Base-by-base conservation (phyloP, 2,888 invertebrate species). In the Heteromurus nitidus region DNA sequence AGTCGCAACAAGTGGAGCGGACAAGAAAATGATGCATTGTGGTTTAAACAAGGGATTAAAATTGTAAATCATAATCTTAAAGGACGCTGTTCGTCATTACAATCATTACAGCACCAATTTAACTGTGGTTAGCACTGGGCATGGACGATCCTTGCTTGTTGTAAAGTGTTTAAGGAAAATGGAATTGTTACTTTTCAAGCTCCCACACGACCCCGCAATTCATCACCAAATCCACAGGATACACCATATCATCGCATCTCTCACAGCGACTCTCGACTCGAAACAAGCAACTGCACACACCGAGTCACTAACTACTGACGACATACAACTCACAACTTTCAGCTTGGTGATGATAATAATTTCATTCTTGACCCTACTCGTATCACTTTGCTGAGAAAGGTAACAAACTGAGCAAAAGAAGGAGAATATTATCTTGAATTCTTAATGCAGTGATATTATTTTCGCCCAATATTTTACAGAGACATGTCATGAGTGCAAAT, bases 111-210 rank as follows among this genome's bases (percentile, higher is more conserved):
- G 62, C 62, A 62, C 60, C 80, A 72, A 70, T 31, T 28, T 53
- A 44, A 47, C 58, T 9, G 16, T 13, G 31, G 67, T 80, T 80
- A 80, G 20, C 64, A 72, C 28, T 72, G 80, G 80, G 72, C 80
- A 80, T 80, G 80, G 80, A 72, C 72, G 65, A 80, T 72, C 80
- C 80, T 80, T 72, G 80, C 58, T 42, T 68, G 58, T 69, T 70
- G 64, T 18, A 77, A 50, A 72, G 58, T 68, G 72, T 65, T 70
- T 80, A 72, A 80, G 65, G n/a, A n/a, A n/a, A n/a, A 80, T 58
- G 80, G 72, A 80, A 80, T 80, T 80, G 72, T 72, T 80, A 80
- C 80, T 73, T 80, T 73, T 72, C 67, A 50, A 70, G 80, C 72
- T 80, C 80, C 80, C 64, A 80, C 80, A 72, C 80, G 67, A 79